phyloP scores from a whole-genome alignment of 2,797 vertebrate genomes.

The Peromyscus attwateri region DNA sequence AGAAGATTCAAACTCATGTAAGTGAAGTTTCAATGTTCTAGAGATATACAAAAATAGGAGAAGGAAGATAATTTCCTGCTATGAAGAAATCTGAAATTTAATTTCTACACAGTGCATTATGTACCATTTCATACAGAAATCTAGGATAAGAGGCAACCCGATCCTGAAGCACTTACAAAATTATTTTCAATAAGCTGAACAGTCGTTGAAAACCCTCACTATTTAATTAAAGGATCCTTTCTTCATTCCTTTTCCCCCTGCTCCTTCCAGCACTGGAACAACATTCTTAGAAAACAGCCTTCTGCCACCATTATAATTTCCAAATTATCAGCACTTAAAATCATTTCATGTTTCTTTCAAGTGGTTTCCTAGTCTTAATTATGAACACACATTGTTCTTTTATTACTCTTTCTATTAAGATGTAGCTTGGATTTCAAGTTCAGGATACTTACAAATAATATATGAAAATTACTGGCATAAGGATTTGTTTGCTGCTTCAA shows the following conservation, averaged over 20 bases:
- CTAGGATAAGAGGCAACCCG: not conserved
- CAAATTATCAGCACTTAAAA: not conserved
- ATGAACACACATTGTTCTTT: not conserved
- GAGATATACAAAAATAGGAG: not conserved
- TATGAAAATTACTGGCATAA: slow-evolving; percentile 6
- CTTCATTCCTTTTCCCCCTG: not conserved
- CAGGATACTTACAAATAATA: slow-evolving; percentile 1
- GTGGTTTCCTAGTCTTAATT: not conserved
- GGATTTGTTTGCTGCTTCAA: slow-evolving; percentile 64
- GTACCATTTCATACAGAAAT: not conserved
- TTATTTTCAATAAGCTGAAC: not conserved
- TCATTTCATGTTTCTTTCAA: slow-evolving; percentile 5
- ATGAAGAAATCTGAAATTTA: not conserved
- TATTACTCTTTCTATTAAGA: not conserved
- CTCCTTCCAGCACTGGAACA: not conserved
- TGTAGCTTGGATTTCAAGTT: slow-evolving; percentile 39
- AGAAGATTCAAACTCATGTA: not conserved
- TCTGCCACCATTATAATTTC: not conserved
- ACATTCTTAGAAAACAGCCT: not conserved
- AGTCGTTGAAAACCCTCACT: not conserved
- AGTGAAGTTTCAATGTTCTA: not conserved
- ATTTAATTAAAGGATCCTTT: not conserved
- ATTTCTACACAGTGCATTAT: not conserved
- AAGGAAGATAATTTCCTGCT: not conserved
- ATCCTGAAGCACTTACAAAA: not conserved